A percentile compares a stretch with the other conserved stretches of the same genome.
Evolutionary conservation across 2,113 vertebrate genomes (phyloP).

Genomic region (Ciconia stormi): DNA sequence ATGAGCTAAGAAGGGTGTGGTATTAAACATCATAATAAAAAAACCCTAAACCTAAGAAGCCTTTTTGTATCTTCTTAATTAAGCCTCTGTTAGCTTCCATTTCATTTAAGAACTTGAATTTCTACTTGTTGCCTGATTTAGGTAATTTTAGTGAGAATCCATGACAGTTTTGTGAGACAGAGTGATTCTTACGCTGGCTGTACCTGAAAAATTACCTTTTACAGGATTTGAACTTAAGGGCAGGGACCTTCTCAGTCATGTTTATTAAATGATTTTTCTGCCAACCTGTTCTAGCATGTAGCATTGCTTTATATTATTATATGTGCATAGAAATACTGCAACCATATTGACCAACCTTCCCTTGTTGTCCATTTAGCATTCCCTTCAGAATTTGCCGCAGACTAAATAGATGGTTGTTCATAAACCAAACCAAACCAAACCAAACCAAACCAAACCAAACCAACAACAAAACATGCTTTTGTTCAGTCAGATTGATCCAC

Average conservation of each 20-base stretch:
- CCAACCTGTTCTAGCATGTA: background rate
- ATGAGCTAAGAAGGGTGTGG: slow-evolving; percentile 16
- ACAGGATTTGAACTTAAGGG: background rate
- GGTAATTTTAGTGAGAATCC: slow-evolving; percentile 1
- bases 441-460: background rate
- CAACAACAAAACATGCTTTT: background rate
- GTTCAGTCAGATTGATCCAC: background rate
- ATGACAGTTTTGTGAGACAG: background rate
- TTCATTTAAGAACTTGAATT: slow-evolving; percentile 11
- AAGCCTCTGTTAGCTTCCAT: background rate
- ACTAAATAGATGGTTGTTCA: background rate
- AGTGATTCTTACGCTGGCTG: background rate
- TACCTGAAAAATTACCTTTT: slow-evolving; percentile 6
- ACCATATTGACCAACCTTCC: background rate
- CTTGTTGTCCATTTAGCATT: background rate
- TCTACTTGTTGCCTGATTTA: background rate
- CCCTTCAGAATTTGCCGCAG: background rate
- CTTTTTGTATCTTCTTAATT: background rate
- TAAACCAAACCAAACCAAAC: background rate
- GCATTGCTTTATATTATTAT: background rate
- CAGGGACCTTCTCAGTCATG: background rate
- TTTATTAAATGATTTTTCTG: background rate
- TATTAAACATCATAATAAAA: slow-evolving; percentile 15
- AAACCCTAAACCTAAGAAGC: background rate
- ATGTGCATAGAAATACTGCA: background rate